Percentiles rank a stretch among this genome's conserved stretches.
phyloP scores from a whole-genome alignment of 2,888 invertebrate species.

The Drosophila kambysellisi region DNA sequence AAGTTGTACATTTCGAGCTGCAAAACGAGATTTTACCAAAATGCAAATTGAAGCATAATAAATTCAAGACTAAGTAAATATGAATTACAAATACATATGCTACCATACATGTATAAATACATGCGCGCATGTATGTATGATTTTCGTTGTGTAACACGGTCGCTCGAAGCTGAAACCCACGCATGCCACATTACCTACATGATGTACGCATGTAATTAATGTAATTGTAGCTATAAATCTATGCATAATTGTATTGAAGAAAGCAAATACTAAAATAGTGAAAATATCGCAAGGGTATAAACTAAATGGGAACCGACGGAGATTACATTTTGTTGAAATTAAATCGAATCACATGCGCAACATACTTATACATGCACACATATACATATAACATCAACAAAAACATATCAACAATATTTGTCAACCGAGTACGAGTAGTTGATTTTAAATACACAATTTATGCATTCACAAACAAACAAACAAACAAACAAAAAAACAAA shows the following conservation, averaged over 20 bases:
- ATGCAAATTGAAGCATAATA: slow-evolving; percentile 59
- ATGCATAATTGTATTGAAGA: slow-evolving; percentile 43
- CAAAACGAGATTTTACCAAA: slow-evolving; percentile 65
- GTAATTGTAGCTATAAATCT: slow-evolving; percentile 66
- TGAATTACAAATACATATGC: slow-evolving; percentile 44
- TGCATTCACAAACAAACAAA: slow-evolving; percentile 2
- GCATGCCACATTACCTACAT: slow-evolving; percentile 30
- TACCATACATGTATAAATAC: slow-evolving; percentile 11
- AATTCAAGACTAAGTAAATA: slow-evolving; percentile 74
- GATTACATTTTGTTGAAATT: slow-evolving; percentile 38
- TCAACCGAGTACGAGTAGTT: slow-evolving; percentile 55
- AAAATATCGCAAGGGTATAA: slow-evolving; percentile 17
- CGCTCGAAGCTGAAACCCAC: slow-evolving; percentile 27
- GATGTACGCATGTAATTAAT: slow-evolving; percentile 44
- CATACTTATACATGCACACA: slow-evolving; percentile 38
- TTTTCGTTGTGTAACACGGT: slow-evolving; percentile 32
- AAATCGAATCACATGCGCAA: slow-evolving; percentile 40
- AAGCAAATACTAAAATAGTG: slow-evolving; percentile 26
- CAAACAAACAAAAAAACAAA: neutral
- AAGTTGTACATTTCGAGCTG: slow-evolving; percentile 65
- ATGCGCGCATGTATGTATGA: slow-evolving; percentile 22
- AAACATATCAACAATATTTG: slow-evolving; percentile 74
- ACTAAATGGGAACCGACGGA: slow-evolving; percentile 14
- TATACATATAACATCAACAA: slow-evolving; percentile 61
- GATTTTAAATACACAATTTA: slow-evolving; percentile 27